A percentile compares a stretch with the other conserved stretches of the same genome.
phyloP scores from a whole-genome alignment of 1,140 invertebrate species.

The Bombus polaris region DNA sequence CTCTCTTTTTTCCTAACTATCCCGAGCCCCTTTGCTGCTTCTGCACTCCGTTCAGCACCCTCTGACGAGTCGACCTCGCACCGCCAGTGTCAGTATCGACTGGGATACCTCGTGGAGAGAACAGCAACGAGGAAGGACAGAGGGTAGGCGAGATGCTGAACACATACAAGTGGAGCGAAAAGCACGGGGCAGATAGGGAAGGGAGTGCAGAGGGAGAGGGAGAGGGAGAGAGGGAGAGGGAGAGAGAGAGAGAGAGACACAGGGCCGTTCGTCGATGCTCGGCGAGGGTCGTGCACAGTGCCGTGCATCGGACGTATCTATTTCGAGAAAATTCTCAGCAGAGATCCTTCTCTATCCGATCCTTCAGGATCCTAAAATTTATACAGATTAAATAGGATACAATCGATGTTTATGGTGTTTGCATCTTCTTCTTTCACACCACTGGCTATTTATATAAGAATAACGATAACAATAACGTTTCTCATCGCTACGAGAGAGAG shows the following conservation, averaged over 20 bases:
- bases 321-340: background rate
- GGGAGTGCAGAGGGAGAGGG: background rate
- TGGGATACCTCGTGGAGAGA: constrained; percentile 73
- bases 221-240: background rate
- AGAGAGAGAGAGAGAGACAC: constrained; percentile 18
- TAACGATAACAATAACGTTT: background rate
- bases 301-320: constrained; percentile 41
- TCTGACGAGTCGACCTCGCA: constrained; percentile 81
- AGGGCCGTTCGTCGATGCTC: constrained; percentile 64
- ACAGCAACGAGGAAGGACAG: constrained; percentile 51
- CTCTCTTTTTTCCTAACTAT: constrained; percentile 45
- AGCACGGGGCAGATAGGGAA: constrained; percentile 22
- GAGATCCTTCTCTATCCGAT: background rate
- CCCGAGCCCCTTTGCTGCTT: constrained; percentile 41
- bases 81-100: constrained; percentile 80
- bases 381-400: background rate
- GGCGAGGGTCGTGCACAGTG: constrained; percentile 64
- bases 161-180: constrained; percentile 53
- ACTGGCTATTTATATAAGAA: background rate
- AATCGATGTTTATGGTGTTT: background rate
- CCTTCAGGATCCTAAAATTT: background rate
- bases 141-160: constrained; percentile 56
- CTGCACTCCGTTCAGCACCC: constrained; percentile 76
- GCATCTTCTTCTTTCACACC: background rate
- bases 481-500: too few species aligned